A percentile compares a stretch with the other conserved stretches of the same genome.
Evolutionary conservation across 1,140 invertebrate genomes (phyloP).

Genomic region (Laodelphax striatellus): DNA sequence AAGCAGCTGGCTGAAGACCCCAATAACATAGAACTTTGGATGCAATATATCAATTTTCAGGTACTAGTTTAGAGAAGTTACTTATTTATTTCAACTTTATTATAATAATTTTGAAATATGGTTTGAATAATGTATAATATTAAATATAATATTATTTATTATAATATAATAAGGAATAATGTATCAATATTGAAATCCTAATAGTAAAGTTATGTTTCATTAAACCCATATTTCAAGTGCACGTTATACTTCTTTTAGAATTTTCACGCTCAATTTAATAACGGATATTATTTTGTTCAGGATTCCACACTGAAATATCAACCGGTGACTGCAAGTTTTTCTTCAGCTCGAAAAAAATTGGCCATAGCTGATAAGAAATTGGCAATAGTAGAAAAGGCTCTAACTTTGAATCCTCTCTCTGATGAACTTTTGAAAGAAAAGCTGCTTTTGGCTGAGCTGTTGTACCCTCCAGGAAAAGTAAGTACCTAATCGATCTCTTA

Average conservation of each 20-base stretch:
- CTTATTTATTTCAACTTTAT: no score
- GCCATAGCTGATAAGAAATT: slow-evolving; percentile 38
- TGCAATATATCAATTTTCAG: slow-evolving; percentile 45
- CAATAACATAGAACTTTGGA: slow-evolving; percentile 37
- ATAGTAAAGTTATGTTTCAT: no score
- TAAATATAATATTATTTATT: no score
- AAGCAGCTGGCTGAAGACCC: slow-evolving; percentile 35
- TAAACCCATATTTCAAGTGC: no score
- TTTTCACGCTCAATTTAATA: no score
- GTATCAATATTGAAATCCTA: no score
- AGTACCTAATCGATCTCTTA: background rate
- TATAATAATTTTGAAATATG: no score
- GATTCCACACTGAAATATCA: background rate
- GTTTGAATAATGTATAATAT: no score
- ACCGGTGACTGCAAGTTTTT: background rate
- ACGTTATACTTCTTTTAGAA: no score
- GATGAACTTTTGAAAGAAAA: slow-evolving; percentile 35
- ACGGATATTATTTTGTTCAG: background rate
- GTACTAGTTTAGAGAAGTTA: slow-evolving; percentile 27
- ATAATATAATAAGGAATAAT: no score
- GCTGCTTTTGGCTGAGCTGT: slow-evolving; percentile 35
- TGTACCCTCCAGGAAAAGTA: slow-evolving; percentile 37
- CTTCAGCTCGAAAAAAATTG: background rate
- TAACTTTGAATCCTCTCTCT: slow-evolving; percentile 36
- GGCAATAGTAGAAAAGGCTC: slow-evolving; percentile 41